Conservation (phyloP, 2,888 invertebrate genomes). For the Nowickia ferox region DNA sequence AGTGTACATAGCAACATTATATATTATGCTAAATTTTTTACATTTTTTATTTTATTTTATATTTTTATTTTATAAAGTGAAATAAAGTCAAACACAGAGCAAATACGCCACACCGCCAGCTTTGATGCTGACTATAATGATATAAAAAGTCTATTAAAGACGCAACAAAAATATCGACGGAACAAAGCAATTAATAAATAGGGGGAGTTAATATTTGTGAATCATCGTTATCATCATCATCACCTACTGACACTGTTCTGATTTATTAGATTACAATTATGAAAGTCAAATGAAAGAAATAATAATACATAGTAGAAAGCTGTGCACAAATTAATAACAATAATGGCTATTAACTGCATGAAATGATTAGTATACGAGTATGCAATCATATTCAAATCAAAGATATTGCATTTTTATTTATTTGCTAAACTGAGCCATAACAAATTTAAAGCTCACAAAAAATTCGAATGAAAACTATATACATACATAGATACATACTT, state of each 20-base stretch:
- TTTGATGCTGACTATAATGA: constrained; percentile 7
- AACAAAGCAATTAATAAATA: constrained; percentile 25
- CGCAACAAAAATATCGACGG: constrained; percentile 37
- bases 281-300: constrained; percentile 9
- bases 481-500: too few relatives aligned
- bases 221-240: constrained; percentile 37
- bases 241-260: constrained; percentile 59
- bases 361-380: not conserved
- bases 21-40: not conserved
- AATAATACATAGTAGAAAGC: not conserved
- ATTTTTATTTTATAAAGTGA: not conserved
- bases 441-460: constrained; percentile 10
- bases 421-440: constrained; percentile 2
- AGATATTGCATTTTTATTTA: constrained; percentile 42
- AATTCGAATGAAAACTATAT: constrained; percentile 29
- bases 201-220: constrained; percentile 60
- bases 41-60: constrained; percentile 5
- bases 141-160: constrained; percentile 11
- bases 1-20: constrained; percentile 12
- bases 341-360: constrained; percentile 18
- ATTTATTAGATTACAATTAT: constrained; percentile 55
- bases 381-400: constrained; percentile 25
- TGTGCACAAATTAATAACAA: constrained; percentile 16
- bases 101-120: constrained; percentile 6
- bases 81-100: not conserved